phyloP scores from a whole-genome alignment of 2,797 vertebrate genomes.

The Scleropages formosus region DNA sequence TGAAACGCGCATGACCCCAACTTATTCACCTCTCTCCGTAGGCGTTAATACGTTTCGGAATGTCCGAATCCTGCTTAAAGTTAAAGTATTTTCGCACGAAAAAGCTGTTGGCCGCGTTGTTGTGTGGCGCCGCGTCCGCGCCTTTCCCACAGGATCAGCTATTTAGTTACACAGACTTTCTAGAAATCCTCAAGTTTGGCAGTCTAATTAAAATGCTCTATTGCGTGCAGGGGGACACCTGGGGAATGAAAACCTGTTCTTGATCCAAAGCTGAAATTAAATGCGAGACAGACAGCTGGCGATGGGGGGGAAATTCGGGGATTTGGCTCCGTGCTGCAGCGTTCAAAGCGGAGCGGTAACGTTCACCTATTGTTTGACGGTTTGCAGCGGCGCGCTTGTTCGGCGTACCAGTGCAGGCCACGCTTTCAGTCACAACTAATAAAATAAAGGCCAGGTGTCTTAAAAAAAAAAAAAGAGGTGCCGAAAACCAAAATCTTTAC shows the following conservation, averaged over 20 bases:
- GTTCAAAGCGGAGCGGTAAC: constrained; percentile 65
- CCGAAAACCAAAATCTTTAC: too few species aligned
- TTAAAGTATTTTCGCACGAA: constrained; percentile 22
- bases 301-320: constrained; percentile 59
- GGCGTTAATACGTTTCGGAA: too few species aligned
- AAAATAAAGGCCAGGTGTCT: constrained; percentile 1
- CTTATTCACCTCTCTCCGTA: too few species aligned
- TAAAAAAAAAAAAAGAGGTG: not conserved
- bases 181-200: constrained; percentile 40
- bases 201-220: constrained; percentile 64
- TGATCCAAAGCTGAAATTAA: constrained; percentile 63
- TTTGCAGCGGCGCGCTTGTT: constrained; percentile 61
- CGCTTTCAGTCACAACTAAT: constrained; percentile 34
- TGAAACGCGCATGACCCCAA: too few species aligned
- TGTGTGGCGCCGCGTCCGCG: constrained; percentile 45
- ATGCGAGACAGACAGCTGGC: constrained; percentile 60
- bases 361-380: constrained; percentile 55
- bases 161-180: constrained; percentile 53
- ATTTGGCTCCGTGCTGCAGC: constrained; percentile 50
- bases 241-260: constrained; percentile 66
- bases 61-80: constrained; percentile 19
- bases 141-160: constrained; percentile 48
- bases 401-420: constrained; percentile 51
- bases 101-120: constrained; percentile 36
- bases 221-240: constrained; percentile 54